phyloP scores from a whole-genome alignment of 2,113 vertebrate genomes.

The Cyprinodon brontotheroides region DNA sequence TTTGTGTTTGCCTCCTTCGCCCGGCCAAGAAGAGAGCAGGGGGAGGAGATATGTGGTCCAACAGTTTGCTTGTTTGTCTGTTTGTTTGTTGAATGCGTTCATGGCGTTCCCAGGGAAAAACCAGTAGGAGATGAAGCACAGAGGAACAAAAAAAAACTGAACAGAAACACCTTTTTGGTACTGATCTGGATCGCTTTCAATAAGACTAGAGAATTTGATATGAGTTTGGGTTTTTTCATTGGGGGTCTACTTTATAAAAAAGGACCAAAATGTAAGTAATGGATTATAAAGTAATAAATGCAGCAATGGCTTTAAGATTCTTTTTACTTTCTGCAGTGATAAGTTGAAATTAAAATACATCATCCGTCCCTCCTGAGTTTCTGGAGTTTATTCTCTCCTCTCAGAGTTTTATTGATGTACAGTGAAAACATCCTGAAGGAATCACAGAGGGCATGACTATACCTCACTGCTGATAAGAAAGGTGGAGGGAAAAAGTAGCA shows the following conservation, averaged over 20 bases:
- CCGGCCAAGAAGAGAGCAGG: not conserved
- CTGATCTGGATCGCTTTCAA: not conserved
- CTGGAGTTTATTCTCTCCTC: conserved; percentile 28
- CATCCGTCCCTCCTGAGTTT: conserved; percentile 11
- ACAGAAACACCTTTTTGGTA: not conserved
- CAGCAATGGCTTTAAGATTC: not conserved
- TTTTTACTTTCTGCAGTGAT: conserved; percentile 5
- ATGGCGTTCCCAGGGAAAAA: not conserved
- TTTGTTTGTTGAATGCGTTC: not conserved
- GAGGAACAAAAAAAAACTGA: not conserved
- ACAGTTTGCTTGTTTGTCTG: conserved; percentile 1
- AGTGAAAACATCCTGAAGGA: conserved; percentile 54
- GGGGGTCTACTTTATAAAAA: conserved; percentile 2
- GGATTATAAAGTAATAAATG: conserved; percentile 5
- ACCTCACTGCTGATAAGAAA: conserved; percentile 50
- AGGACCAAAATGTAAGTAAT: conserved; percentile 8
- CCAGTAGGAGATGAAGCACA: not conserved
- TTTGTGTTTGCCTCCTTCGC: conserved; percentile 13
- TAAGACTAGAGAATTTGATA: not conserved
- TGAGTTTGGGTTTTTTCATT: not conserved
- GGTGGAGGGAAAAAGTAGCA: conserved; percentile 48
- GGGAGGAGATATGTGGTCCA: not conserved
- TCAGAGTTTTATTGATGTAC: conserved; percentile 53
- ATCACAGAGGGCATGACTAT: conserved; percentile 46
- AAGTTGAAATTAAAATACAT: conserved; percentile 30